Percentiles rank a stretch among this genome's conserved stretches.
These are phyloP conservation scores for Takifugu flavidus DNA, from an alignment of 2,113 vertebrate genomes.

Conservation along the genomic window DNA sequence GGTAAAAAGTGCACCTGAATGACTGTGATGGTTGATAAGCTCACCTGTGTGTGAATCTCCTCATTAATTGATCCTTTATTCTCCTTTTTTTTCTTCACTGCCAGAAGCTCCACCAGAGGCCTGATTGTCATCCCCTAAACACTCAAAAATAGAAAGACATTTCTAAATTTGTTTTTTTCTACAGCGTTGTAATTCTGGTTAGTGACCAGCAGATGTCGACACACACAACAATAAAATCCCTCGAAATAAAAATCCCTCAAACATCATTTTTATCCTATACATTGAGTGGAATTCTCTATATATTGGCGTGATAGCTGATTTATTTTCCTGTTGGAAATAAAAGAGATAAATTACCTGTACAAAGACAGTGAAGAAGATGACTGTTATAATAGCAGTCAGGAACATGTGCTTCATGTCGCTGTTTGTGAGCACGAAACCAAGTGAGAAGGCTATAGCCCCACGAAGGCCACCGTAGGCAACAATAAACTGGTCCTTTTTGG, in stretches of 20 bases:
- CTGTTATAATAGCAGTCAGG: constrained; percentile 95
- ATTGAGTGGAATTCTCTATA: neutral
- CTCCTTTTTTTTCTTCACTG: constrained; percentile 92
- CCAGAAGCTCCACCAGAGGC: constrained; percentile 91
- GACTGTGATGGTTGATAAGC: too few relatives aligned
- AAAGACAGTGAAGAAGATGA: constrained; percentile 97
- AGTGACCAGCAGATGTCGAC: neutral
- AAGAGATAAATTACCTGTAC: constrained; percentile 81
- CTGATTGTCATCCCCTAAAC: constrained; percentile 95
- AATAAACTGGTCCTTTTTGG: constrained; percentile 96
- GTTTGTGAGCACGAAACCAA: constrained; percentile 84
- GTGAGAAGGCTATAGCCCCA: constrained; percentile 94
- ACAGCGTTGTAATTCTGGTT: neutral
- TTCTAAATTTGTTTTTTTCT: neutral
- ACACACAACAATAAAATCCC: neutral
- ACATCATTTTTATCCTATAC: neutral
- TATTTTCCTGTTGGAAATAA: neutral
- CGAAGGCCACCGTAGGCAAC: constrained; percentile 93
- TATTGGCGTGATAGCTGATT: neutral
- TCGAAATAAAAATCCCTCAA: too few relatives aligned
- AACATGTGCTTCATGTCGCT: constrained; percentile 84
- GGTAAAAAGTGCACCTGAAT: neutral
- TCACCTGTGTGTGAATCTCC: constrained; percentile 96
- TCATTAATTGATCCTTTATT: constrained; percentile 91
- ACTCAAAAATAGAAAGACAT: neutral